Evolutionary conservation across 2,113 vertebrate genomes (phyloP).

Genomic region (Poicephalus meyeri): DNA sequence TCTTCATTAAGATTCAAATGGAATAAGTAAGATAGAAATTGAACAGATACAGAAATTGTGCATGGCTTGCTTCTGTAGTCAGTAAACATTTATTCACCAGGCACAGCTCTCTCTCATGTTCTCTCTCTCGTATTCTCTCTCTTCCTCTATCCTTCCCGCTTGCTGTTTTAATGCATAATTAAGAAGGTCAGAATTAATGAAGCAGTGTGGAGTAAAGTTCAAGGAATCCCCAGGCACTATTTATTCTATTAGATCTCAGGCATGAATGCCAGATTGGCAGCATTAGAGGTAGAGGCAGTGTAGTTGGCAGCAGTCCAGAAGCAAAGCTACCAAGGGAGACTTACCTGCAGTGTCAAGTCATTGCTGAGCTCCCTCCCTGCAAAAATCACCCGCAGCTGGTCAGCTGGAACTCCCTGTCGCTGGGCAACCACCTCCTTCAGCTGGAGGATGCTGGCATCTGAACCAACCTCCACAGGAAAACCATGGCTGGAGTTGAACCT

Average conservation of each 20-base stretch:
- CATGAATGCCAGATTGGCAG: constrained; percentile 76
- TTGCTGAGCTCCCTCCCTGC: constrained; percentile 82
- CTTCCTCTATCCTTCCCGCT: constrained; percentile 66
- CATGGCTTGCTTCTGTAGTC: constrained; percentile 68
- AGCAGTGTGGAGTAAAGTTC: constrained; percentile 86
- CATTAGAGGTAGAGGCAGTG: constrained; percentile 10
- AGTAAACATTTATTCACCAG: constrained; percentile 80
- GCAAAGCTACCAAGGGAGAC: constrained; percentile 23
- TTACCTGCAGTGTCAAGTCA: constrained; percentile 85
- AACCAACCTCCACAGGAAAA: constrained; percentile 80
- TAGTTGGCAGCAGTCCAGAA: constrained; percentile 51
- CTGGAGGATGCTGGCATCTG: constrained; percentile 75
- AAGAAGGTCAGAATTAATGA: constrained; percentile 92
- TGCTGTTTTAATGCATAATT: constrained; percentile 88
- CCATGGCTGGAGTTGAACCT: constrained; percentile 85
- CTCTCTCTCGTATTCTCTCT: background rate
- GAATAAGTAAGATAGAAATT: constrained; percentile 76
- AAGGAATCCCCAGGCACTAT: constrained; percentile 85
- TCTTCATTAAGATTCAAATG: constrained; percentile 79
- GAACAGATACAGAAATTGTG: constrained; percentile 75
- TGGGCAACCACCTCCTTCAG: constrained; percentile 84
- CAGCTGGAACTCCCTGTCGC: constrained; percentile 80
- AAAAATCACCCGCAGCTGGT: constrained; percentile 85
- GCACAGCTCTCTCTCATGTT: background rate
- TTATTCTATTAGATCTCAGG: constrained; percentile 80